These are phyloP conservation scores for Lithodes maja DNA, from an alignment of 2,888 invertebrate genomes.

Conservation along the genomic window DNA sequence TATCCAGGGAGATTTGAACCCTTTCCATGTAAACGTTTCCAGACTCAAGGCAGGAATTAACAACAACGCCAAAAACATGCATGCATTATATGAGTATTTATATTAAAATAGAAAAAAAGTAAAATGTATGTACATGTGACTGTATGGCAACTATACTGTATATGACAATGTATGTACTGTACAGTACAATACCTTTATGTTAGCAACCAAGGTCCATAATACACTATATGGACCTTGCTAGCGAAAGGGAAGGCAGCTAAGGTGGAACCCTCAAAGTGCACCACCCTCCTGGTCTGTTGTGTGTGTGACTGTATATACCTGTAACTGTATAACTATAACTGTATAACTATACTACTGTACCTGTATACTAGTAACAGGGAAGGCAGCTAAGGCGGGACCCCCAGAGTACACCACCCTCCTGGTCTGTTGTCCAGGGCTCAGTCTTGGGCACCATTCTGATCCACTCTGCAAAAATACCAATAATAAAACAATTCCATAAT, in stretches of 20 bases:
- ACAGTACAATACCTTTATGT: constrained; percentile 6
- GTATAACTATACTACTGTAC: neutral
- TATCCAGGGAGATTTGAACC: too few relatives aligned
- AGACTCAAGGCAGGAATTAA: too few relatives aligned
- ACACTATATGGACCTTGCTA: too few relatives aligned
- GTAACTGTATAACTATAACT: too few relatives aligned
- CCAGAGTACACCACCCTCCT: constrained; percentile 2
- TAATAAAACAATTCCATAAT: neutral
- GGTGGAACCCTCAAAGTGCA: neutral
- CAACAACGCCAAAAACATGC: too few relatives aligned
- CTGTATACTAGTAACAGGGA: constrained; percentile 33
- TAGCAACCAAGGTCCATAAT: neutral
- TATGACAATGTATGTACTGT: too few relatives aligned
- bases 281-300: constrained; percentile 7
- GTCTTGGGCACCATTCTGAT: constrained; percentile 23
- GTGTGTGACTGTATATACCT: too few relatives aligned
- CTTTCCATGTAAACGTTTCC: too few relatives aligned
- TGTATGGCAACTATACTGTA: too few relatives aligned
- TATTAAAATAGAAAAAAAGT: too few relatives aligned
- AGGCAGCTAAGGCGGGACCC: neutral
- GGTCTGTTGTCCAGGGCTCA: neutral
- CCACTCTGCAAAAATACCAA: too few relatives aligned
- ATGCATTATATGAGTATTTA: too few relatives aligned
- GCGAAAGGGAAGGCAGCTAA: neutral
- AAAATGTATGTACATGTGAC: neutral